Evolutionary conservation across 2,888 invertebrate species (phyloP).

Genomic region (Drosophila kanekoi): DNA sequence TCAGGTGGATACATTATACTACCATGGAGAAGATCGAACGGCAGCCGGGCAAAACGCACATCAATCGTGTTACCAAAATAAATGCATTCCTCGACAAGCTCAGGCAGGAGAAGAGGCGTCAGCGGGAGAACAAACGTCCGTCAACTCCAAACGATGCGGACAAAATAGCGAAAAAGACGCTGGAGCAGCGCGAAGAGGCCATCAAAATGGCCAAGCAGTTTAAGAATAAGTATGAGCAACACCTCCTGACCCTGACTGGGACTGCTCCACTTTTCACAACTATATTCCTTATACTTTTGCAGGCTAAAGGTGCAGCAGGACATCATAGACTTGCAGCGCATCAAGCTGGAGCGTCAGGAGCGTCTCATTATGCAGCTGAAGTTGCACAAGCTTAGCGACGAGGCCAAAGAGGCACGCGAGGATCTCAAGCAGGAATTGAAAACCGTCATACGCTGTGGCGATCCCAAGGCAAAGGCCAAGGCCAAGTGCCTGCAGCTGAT

Average conservation of each 20-base stretch:
- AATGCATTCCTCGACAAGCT: slow-evolving; percentile 84
- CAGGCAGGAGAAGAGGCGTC: slow-evolving; percentile 78
- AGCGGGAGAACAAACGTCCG: slow-evolving; percentile 29
- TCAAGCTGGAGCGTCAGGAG: slow-evolving; percentile 90
- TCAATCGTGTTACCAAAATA: slow-evolving; percentile 82
- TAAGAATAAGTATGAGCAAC: slow-evolving; percentile 81
- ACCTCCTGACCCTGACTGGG: too few relatives aligned
- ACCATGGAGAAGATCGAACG: slow-evolving; percentile 83
- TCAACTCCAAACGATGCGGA: slow-evolving; percentile 22
- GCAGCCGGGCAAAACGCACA: slow-evolving; percentile 68
- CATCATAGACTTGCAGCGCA: slow-evolving; percentile 90
- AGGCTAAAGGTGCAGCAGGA: slow-evolving; percentile 90
- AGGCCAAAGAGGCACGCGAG: slow-evolving; percentile 87
- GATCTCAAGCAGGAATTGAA: slow-evolving; percentile 87
- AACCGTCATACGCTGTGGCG: slow-evolving; percentile 87
- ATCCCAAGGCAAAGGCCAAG: slow-evolving; percentile 86
- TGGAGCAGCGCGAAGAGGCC: slow-evolving; percentile 70
- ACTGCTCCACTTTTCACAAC: not conserved
- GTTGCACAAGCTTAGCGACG: slow-evolving; percentile 89
- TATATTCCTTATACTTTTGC: not conserved
- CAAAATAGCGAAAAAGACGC: slow-evolving; percentile 47
- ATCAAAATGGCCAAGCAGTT: slow-evolving; percentile 82
- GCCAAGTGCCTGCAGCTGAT: slow-evolving; percentile 85
- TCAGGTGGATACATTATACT: slow-evolving; percentile 84
- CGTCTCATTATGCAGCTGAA: slow-evolving; percentile 90